Evolutionary conservation across 2,113 vertebrate genomes (phyloP), one percentile per base, ranked within the genome.

Genomic region (Sceloporus undulatus): DNA sequence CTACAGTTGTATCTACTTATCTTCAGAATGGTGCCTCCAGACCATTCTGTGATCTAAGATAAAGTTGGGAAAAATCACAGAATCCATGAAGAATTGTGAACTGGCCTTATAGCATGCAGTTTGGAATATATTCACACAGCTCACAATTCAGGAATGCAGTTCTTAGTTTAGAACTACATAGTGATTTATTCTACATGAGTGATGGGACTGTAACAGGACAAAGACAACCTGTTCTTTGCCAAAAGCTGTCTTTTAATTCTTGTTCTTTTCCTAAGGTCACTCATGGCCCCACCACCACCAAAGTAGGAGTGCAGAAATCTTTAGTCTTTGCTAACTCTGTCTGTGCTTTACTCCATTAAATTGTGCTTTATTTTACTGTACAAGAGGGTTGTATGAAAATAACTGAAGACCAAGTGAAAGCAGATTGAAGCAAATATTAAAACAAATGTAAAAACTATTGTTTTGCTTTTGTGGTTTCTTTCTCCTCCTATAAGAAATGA

Each of bases 381-480:
- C 29, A 48, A 34, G 25, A 75, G 19, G 68, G 18, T 6, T 52
- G 2, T 75, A 75, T 62, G 42, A 75, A 82, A 65, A 70, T 38
- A 80, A 82, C 9, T 25, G 18, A 42, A 29, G 18, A 65, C 2
- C 21, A 87, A 34, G 21, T 48, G 79, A 65, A 82, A 87, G 27
- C 79, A 62, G 84, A 56, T 71, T 73, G 86, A 68, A 91, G 16
- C 71, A 88, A 84, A 85, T 38, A 80, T 14, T 80, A 79, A 88
- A 76, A 65, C 13, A 89, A 40, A 27, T 42, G 54, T 29, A 4
- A 80, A 25, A 21, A 89, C 21, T 79, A 52, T n/a, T 88, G 65
- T 25, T 42, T 52, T 87, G 59, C 8, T 92, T 90, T 84, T 70
- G 40, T 84, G n/a, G 14, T 11, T 52, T 70, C 77, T 62, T 34